Conservation (phyloP, 1,140 invertebrate species). For the Asobara japonica region DNA sequence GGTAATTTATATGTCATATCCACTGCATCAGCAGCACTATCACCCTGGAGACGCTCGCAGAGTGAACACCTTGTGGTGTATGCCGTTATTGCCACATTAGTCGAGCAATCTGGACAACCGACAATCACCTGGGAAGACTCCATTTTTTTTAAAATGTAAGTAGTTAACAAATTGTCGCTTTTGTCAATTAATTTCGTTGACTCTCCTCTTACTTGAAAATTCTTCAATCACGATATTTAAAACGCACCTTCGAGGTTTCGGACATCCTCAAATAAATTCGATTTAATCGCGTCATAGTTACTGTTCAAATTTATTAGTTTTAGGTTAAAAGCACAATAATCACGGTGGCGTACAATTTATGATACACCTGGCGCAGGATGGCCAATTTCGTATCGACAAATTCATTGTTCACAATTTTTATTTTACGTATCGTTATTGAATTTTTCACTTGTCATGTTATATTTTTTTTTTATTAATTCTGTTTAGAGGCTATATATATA, state of each 20-base stretch:
- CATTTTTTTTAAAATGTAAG: not conserved
- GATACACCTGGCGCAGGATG: not conserved
- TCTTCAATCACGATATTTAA: not conserved
- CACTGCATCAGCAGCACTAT: not conserved
- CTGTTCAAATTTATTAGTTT: not conserved
- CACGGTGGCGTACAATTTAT: not conserved
- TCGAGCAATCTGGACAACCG: conserved; percentile 23
- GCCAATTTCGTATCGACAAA: not conserved
- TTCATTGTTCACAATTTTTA: not conserved
- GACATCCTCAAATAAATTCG: not conserved
- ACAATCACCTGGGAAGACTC: not conserved
- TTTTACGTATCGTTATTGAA: not conserved
- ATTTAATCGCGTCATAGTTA: not conserved
- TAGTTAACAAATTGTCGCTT: not conserved
- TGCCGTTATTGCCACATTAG: not conserved
- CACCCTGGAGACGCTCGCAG: conserved; percentile 22
- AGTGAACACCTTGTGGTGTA: conserved; percentile 17
- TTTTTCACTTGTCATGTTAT: not conserved
- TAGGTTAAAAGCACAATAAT: not conserved
- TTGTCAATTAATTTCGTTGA: not conserved
- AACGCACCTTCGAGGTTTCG: not conserved
- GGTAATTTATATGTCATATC: not conserved
- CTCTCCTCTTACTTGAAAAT: not conserved
- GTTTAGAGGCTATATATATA: not conserved
- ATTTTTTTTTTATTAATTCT: not conserved